phyloP scores from a whole-genome alignment of 2,888 invertebrate genomes.

The Molorchus minor region DNA sequence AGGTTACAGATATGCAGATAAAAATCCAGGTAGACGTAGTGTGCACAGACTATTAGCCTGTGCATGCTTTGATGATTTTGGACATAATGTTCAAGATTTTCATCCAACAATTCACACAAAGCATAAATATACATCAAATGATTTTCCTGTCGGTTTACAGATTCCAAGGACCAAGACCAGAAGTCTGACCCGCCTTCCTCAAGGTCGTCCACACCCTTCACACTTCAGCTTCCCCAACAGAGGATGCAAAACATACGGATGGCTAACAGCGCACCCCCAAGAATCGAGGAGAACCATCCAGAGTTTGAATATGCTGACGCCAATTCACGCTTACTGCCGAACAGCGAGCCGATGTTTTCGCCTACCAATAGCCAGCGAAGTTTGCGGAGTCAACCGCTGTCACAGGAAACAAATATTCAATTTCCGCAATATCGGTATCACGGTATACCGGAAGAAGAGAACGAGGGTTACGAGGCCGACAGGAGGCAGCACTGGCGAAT shows the following conservation, averaged over 20 bases:
- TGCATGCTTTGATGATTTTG: too few species aligned
- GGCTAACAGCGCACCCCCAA: not conserved
- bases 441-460: constrained; percentile 33
- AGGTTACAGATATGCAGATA: too few species aligned
- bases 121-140: too few species aligned
- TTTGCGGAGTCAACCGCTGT: not conserved
- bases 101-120: too few species aligned
- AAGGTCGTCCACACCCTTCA: not conserved
- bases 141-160: not conserved
- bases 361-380: not conserved
- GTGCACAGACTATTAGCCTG: too few species aligned
- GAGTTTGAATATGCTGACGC: not conserved
- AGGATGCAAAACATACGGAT: not conserved
- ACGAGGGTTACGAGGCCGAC: constrained; percentile 13
- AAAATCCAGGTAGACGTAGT: too few species aligned
- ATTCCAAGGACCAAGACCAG: not conserved
- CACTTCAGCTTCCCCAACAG: not conserved
- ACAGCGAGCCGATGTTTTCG: not conserved
- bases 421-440: constrained; percentile 10
- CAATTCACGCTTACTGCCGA: not conserved
- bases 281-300: not conserved
- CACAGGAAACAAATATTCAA: too few species aligned
- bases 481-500: constrained; percentile 19
- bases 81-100: too few species aligned
- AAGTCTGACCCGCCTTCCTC: not conserved